Evolutionary conservation across 2,797 vertebrate species (phyloP).

Genomic region (Argentina silus): DNA sequence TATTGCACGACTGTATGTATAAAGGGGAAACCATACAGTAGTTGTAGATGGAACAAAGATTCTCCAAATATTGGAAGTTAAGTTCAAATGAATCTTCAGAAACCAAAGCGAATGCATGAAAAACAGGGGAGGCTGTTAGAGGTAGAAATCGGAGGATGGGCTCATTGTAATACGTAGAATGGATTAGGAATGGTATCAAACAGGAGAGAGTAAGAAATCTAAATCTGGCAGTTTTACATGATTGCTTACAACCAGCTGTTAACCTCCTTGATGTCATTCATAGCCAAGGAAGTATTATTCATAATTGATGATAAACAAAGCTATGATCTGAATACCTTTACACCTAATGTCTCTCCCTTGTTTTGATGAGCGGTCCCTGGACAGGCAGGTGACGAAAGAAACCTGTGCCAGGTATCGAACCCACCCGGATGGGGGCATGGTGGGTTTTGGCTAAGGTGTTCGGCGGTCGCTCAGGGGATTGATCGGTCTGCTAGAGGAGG

Average conservation of each 20-base stretch:
- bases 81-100: conserved; percentile 21
- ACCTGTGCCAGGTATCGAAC: conserved; percentile 38
- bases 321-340: background rate
- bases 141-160: background rate
- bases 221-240: background rate
- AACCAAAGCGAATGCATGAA: background rate
- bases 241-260: background rate
- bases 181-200: background rate
- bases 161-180: too few relatives aligned
- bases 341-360: conserved; percentile 9
- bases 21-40: conserved; percentile 10
- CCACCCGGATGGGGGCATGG: conserved; percentile 9
- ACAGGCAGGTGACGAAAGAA: conserved; percentile 4
- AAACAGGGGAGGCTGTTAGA: background rate
- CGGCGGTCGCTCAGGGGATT: conserved; percentile 30
- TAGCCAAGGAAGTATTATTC: background rate
- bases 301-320: background rate
- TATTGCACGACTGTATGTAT: conserved; percentile 41
- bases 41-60: conserved; percentile 6
- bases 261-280: background rate
- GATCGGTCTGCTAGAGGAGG: conserved; percentile 21
- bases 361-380: conserved; percentile 21
- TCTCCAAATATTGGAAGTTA: conserved; percentile 18
- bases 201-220: background rate
- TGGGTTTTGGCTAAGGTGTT: conserved; percentile 35